Conservation (phyloP, 1,140 invertebrate species). For the Caligus rogercresseyi region DNA sequence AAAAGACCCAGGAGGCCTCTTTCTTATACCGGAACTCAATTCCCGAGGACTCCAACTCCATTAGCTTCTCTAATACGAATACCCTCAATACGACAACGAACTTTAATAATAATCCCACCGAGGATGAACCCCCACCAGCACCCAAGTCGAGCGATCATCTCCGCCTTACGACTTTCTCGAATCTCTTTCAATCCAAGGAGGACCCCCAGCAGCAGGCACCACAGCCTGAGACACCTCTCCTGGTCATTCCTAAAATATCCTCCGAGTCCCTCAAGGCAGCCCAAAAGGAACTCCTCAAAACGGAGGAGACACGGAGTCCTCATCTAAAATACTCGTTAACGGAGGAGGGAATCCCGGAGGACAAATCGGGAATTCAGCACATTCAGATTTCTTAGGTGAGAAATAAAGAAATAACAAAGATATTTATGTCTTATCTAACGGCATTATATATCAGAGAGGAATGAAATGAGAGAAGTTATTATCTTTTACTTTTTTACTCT, state of each 20-base stretch:
- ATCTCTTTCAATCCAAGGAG: background rate
- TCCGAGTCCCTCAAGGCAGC: background rate
- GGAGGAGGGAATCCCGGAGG: background rate
- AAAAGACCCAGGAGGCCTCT: background rate
- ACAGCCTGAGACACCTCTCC: background rate
- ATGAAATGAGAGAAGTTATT: too few relatives aligned
- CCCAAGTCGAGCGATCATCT: too few relatives aligned
- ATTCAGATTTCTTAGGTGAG: background rate
- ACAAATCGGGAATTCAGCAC: background rate
- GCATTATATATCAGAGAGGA: too few relatives aligned
- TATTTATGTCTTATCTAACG: too few relatives aligned
- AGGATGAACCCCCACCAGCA: background rate
- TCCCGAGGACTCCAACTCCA: background rate
- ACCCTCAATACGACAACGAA: too few relatives aligned
- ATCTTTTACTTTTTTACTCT: too few relatives aligned
- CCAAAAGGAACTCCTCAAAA: background rate
- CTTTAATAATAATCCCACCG: background rate
- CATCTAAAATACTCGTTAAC: background rate
- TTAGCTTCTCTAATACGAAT: background rate
- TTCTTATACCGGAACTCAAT: background rate
- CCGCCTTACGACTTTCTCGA: background rate
- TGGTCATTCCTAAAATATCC: background rate
- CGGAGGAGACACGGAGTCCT: background rate
- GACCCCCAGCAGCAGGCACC: background rate
- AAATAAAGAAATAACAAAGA: too few relatives aligned